Conservation (phyloP, 2,888 invertebrate genomes). For the Bhutanitis thaidina region DNA sequence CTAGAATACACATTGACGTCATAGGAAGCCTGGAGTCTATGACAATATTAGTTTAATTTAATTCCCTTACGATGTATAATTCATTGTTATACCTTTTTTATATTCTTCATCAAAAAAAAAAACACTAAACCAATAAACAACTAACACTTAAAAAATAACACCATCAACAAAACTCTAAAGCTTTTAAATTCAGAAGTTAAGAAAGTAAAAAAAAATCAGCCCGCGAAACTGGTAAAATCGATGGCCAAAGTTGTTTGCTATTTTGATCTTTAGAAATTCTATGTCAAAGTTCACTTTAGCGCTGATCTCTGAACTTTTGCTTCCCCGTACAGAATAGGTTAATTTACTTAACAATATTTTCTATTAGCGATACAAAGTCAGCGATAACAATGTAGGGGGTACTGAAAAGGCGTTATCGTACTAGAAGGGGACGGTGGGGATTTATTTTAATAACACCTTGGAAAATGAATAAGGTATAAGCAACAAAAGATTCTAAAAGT, state of each 20-base stretch:
- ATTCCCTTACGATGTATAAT: too few relatives aligned
- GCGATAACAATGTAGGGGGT: slow-evolving; percentile 28
- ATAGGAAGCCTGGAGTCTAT: too few relatives aligned
- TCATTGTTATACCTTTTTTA: too few relatives aligned
- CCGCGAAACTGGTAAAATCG: slow-evolving; percentile 14
- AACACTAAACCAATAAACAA: too few relatives aligned
- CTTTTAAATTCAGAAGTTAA: slow-evolving; percentile 4
- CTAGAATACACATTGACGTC: too few relatives aligned
- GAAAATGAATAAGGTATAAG: slow-evolving; percentile 22
- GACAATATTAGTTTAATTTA: too few relatives aligned
- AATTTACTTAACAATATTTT: slow-evolving; percentile 27
- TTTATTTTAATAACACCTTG: slow-evolving; percentile 25
- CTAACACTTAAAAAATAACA: too few relatives aligned
- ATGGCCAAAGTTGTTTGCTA: not conserved
- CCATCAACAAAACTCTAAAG: too few relatives aligned
- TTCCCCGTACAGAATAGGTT: slow-evolving; percentile 17
- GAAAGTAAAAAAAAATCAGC: slow-evolving; percentile 4
- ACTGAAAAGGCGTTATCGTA: slow-evolving; percentile 27
- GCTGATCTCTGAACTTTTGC: not conserved
- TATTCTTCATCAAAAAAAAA: too few relatives aligned
- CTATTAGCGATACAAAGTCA: slow-evolving; percentile 29
- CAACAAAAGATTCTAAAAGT: slow-evolving; percentile 6
- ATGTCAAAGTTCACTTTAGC: not conserved
- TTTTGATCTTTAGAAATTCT: not conserved
- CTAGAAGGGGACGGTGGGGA: slow-evolving; percentile 16